Conservation (phyloP, 2,888 invertebrate species). For the Criorhina ranunculi region DNA sequence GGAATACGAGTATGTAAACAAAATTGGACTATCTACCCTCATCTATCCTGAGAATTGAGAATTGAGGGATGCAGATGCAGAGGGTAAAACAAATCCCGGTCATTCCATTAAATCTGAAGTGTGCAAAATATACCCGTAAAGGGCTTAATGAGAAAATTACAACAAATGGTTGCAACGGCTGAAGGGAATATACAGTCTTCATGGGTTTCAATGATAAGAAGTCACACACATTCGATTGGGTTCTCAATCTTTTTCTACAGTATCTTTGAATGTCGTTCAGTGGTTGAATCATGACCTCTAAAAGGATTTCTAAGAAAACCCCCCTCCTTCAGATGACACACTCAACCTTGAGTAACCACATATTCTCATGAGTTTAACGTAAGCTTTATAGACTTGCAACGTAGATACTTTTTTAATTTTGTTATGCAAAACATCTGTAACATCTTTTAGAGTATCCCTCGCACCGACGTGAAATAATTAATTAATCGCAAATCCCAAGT, state of each 20-base stretch:
- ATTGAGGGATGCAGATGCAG: conserved; percentile 33
- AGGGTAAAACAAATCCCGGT: conserved; percentile 10
- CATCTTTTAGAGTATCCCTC: not conserved
- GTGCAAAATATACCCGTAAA: conserved; percentile 59
- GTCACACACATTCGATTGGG: conserved; percentile 6
- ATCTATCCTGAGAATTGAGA: not conserved
- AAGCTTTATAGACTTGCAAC: conserved; percentile 24
- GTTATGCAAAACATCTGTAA: not conserved
- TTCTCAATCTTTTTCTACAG: not conserved
- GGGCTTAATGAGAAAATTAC: conserved; percentile 64
- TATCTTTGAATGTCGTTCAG: not conserved
- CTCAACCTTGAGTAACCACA: conserved; percentile 10
- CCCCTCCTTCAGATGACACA: conserved; percentile 23
- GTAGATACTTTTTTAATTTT: not conserved
- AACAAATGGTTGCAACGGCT: not conserved
- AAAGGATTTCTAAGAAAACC: conserved; percentile 11
- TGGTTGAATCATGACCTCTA: conserved; percentile 23
- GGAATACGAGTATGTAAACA: conserved; percentile 45
- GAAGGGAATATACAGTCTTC: conserved; percentile 2
- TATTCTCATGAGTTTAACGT: not conserved
- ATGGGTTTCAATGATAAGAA: conserved; percentile 4
- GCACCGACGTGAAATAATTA: not conserved
- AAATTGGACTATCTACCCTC: conserved; percentile 51
- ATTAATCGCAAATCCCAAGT: not conserved
- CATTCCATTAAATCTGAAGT: conserved; percentile 30